Evolutionary conservation across 2,797 vertebrate genomes (phyloP).

Genomic region (Spea hammondii): DNA sequence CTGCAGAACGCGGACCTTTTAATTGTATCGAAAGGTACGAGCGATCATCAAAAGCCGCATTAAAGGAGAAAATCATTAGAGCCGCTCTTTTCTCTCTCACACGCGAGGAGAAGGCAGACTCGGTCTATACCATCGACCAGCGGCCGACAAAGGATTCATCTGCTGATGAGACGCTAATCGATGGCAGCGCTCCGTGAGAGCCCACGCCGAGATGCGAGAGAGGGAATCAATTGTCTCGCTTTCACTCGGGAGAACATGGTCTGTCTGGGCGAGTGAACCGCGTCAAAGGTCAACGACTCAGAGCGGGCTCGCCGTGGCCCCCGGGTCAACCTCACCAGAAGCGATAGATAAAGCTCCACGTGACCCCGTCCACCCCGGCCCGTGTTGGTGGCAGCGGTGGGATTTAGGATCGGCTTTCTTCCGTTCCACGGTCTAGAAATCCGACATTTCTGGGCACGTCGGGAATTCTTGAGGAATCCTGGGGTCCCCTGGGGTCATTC

Average conservation of each 20-base stretch:
- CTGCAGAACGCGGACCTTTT: slow-evolving; percentile 39
- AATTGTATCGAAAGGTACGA: slow-evolving; percentile 47
- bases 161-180: slow-evolving; percentile 76
- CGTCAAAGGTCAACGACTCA: slow-evolving; percentile 41
- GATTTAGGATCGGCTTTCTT: too few relatives aligned
- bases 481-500: too few relatives aligned
- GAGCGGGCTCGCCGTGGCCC: slow-evolving; percentile 17
- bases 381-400: too few relatives aligned
- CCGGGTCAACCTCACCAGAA: neutral
- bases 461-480: too few relatives aligned
- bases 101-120: slow-evolving; percentile 61
- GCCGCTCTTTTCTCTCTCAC: slow-evolving; percentile 61
- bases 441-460: too few relatives aligned
- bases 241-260: slow-evolving; percentile 59
- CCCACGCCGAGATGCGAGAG: slow-evolving; percentile 76
- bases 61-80: slow-evolving; percentile 60
- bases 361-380: too few relatives aligned
- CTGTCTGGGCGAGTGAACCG: slow-evolving; percentile 26
- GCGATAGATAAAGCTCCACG: neutral
- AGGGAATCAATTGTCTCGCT: slow-evolving; percentile 71
- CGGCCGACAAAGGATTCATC: slow-evolving; percentile 73
- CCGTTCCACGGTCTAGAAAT: too few relatives aligned
- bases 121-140: slow-evolving; percentile 73
- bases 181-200: slow-evolving; percentile 72
- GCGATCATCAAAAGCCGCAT: slow-evolving; percentile 59